phyloP scores from a whole-genome alignment of 2,797 vertebrate species.

The Galago senegalensis region DNA sequence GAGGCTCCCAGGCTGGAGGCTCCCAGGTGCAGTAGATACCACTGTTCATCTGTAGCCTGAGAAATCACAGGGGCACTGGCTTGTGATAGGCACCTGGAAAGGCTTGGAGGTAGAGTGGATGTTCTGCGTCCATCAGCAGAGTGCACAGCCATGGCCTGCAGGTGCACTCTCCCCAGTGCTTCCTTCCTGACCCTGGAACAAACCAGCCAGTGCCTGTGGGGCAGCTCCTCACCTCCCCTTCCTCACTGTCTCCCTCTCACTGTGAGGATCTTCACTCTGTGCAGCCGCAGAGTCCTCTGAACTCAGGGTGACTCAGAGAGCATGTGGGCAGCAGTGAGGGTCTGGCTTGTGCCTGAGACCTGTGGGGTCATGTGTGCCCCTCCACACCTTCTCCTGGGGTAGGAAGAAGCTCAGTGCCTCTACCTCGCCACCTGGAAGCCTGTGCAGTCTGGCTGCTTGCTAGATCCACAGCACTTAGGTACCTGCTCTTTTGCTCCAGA shows the following conservation, averaged over 20 bases:
- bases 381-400: neutral
- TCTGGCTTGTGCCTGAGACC: neutral
- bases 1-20: neutral
- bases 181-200: neutral
- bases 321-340: neutral
- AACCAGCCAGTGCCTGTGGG: neutral
- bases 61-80: neutral
- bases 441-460: neutral
- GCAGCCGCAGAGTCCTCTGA: neutral
- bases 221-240: neutral
- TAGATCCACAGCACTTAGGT: neutral
- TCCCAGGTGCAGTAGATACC: neutral
- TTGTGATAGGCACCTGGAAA: neutral
- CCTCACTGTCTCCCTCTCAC: neutral
- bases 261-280: neutral
- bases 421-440: neutral
- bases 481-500: neutral
- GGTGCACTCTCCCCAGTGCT: neutral
- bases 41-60: neutral
- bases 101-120: neutral
- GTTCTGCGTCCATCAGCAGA: neutral
- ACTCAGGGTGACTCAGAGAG: neutral
- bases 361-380: neutral
- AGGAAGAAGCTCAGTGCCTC: neutral
- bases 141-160: too few relatives aligned